Conservation (phyloP, 1,140 invertebrate genomes). For the Diachasmimorpha longicaudata region DNA sequence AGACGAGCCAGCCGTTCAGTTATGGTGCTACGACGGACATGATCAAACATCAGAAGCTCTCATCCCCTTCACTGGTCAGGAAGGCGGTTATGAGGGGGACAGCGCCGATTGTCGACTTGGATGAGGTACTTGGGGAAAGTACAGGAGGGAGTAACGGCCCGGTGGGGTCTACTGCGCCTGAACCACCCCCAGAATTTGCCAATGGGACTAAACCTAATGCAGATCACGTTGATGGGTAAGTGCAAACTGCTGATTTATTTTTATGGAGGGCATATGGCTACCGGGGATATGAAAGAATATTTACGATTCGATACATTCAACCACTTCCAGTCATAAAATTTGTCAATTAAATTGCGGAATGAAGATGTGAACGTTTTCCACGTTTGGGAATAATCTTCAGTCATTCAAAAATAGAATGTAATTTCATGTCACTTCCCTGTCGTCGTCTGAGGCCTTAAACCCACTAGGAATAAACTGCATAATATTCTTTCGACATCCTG, state of each 20-base stretch:
- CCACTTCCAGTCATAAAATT: too few relatives aligned
- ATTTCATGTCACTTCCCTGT: too few relatives aligned
- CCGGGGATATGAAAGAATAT: background rate
- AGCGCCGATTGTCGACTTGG: constrained; percentile 62
- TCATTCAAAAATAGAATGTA: too few relatives aligned
- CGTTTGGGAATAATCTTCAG: too few relatives aligned
- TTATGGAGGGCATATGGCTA: background rate
- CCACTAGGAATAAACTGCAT: too few relatives aligned
- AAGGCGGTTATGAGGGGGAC: constrained; percentile 65
- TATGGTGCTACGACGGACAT: constrained; percentile 73
- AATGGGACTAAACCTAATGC: constrained; percentile 43
- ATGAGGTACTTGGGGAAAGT: constrained; percentile 58
- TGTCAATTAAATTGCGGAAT: too few relatives aligned
- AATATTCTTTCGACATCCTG: constrained; percentile 27
- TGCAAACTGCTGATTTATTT: background rate
- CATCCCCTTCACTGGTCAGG: constrained; percentile 77
- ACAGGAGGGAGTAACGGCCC: constrained; percentile 40
- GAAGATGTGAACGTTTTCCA: too few relatives aligned
- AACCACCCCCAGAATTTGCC: constrained; percentile 52
- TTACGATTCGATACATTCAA: background rate
- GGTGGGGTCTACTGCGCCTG: constrained; percentile 42
- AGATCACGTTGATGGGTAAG: constrained; percentile 53
- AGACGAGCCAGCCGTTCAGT: constrained; percentile 81
- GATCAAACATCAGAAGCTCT: constrained; percentile 69
- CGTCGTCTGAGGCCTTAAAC: too few relatives aligned